Base-by-base conservation (phyloP, 2,113 vertebrate genomes). In the Megaleporinus macrocephalus region DNA sequence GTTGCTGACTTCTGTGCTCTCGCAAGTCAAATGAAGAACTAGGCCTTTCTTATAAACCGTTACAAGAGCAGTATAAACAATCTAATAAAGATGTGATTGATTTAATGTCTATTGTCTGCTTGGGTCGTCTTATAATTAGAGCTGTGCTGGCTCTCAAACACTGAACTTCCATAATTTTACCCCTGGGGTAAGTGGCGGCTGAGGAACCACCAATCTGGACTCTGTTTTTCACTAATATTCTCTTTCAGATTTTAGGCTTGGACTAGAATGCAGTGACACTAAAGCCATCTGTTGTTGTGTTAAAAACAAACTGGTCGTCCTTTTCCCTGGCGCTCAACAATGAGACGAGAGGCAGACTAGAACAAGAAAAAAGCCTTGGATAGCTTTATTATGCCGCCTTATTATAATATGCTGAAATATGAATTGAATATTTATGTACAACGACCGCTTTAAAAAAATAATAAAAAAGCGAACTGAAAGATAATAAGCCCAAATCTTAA, bases 231-330 rank as follows among this genome's bases (percentile, higher is more conserved):
- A 76, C 63, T 57, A 47, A 78, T 86, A 85, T 87, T 75, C 84
- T 74, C 79, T 87, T 76, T 85, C 68, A 81, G 68, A 77, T 84
- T 86, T 27, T 70, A 16, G 59, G 73, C 68, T 71, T 71, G 69
- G 78, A 82, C 70, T 77, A 77, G 79, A 73, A 65, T 3, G 57
- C 33, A 57, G 70, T 82, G 82, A 87, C 82, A 86, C 76, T 11
- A 49, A 44, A 82, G 79, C 84, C 87, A 86, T 88, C 87, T 88
- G 87, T 84, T 87, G 85, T 87, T 86, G 84, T 86, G 79, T 82
- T 86, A 86, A 83, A 87, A 83, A 86, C 79, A 82, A 86, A 86
- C 70, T 33, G 49, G 78, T 81, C 77, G 79, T 85, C 76, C 65
- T 88, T 80, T 84, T 86, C 84, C 71, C 82, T 69, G 73, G 74